These are phyloP conservation scores for Lepidurus arcticus DNA, from an alignment of 1,140 invertebrate genomes.

Conservation along the genomic window DNA sequence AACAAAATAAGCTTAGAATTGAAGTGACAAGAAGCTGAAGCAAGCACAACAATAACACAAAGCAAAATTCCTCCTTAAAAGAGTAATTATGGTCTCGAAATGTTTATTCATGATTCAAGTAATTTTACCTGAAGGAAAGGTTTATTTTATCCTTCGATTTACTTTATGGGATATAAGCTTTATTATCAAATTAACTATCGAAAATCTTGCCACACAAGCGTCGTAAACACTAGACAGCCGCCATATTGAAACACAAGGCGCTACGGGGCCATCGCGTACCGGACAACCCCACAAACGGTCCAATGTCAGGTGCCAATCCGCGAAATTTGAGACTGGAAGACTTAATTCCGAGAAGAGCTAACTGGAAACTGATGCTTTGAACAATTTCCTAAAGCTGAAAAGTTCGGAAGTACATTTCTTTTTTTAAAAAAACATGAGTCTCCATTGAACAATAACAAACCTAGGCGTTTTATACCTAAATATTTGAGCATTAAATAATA, in stretches of 20 bases:
- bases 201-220: slow-evolving; percentile 2
- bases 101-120: neutral
- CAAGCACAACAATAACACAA: neutral
- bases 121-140: neutral
- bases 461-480: too few species aligned
- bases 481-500: too few species aligned
- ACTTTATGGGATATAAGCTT: neutral
- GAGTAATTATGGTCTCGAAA: neutral
- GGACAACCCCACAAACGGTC: neutral
- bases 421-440: too few species aligned
- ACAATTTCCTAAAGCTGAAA: too few species aligned
- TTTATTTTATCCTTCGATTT: neutral
- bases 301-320: too few species aligned
- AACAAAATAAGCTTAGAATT: neutral
- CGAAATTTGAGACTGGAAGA: too few species aligned
- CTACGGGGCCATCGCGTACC: neutral
- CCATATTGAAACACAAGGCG: neutral
- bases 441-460: too few species aligned
- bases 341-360: too few species aligned
- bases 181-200: neutral
- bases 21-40: neutral
- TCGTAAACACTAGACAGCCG: slow-evolving; percentile 1
- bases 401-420: too few species aligned
- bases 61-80: neutral
- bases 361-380: too few species aligned